These are phyloP conservation scores for Tachycineta bicolor DNA, from an alignment of 2,113 vertebrate genomes.

Conservation along the genomic window DNA sequence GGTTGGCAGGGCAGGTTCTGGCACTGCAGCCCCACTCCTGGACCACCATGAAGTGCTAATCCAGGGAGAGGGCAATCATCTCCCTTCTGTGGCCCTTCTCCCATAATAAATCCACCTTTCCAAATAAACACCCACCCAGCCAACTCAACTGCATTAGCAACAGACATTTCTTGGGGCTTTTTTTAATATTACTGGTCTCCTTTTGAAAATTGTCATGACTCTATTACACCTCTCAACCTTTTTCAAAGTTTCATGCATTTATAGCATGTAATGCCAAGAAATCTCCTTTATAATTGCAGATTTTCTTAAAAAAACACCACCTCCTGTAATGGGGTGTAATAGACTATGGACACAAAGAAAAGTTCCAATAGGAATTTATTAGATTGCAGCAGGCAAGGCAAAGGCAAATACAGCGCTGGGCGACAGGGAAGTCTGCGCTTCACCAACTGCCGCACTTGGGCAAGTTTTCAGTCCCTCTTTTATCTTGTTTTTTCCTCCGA, in stretches of 20 bases:
- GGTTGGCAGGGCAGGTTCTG: fast-evolving
- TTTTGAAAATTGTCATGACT: neutral
- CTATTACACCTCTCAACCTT: neutral
- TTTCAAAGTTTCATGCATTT: neutral
- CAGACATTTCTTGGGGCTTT: neutral
- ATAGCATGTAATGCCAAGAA: neutral
- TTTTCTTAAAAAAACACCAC: neutral
- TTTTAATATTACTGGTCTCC: neutral
- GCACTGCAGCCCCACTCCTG: neutral
- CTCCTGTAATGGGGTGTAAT: neutral
- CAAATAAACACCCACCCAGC: neutral
- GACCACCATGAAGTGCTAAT: neutral
- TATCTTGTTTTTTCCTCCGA: too few relatives aligned
- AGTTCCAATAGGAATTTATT: too few relatives aligned
- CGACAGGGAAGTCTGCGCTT: too few relatives aligned
- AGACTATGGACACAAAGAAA: too few relatives aligned
- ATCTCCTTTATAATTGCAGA: neutral
- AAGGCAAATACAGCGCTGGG: too few relatives aligned
- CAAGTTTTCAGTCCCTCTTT: too few relatives aligned
- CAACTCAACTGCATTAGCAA: neutral
- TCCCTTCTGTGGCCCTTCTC: neutral
- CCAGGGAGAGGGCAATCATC: neutral
- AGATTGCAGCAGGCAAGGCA: too few relatives aligned
- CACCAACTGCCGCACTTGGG: too few relatives aligned
- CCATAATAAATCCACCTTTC: neutral